phyloP scores from a whole-genome alignment of 2,888 invertebrate species.

The Steromphala cineraria region DNA sequence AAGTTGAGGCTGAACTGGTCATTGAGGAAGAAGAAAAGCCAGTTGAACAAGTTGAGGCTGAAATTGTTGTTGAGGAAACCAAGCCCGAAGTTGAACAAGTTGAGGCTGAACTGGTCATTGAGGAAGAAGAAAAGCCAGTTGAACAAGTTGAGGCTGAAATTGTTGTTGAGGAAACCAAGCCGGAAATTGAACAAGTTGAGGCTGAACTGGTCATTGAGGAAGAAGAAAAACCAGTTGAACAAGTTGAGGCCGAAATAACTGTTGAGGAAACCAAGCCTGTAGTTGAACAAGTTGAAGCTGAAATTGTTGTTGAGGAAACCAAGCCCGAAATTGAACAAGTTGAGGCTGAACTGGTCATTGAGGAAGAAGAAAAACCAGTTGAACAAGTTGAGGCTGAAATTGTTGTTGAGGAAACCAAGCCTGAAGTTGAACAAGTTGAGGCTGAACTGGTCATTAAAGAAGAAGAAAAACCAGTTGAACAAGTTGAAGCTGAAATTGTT shows the following conservation, averaged over 20 bases:
- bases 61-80: slow-evolving; percentile 29
- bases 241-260: slow-evolving; percentile 1
- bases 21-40: not conserved
- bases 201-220: slow-evolving; percentile 17
- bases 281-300: not conserved
- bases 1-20: slow-evolving; percentile 16
- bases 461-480: not conserved
- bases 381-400: slow-evolving; percentile 15
- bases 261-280: not conserved
- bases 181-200: not conserved
- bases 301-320: not conserved
- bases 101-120: not conserved
- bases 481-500: slow-evolving; percentile 8
- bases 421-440: slow-evolving; percentile 24
- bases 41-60: not conserved
- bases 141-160: slow-evolving; percentile 22
- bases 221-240: not conserved
- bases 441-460: not conserved
- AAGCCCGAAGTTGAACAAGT: slow-evolving; percentile 27
- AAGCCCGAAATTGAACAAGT: not conserved
- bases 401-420: slow-evolving; percentile 26
- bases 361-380: not conserved
- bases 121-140: slow-evolving; percentile 4
- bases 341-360: not conserved
- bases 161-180: not conserved